A percentile compares a stretch with the other conserved stretches of the same genome.
phyloP scores from a whole-genome alignment of 1,140 invertebrate species.

The Marisa cornuarietis region DNA sequence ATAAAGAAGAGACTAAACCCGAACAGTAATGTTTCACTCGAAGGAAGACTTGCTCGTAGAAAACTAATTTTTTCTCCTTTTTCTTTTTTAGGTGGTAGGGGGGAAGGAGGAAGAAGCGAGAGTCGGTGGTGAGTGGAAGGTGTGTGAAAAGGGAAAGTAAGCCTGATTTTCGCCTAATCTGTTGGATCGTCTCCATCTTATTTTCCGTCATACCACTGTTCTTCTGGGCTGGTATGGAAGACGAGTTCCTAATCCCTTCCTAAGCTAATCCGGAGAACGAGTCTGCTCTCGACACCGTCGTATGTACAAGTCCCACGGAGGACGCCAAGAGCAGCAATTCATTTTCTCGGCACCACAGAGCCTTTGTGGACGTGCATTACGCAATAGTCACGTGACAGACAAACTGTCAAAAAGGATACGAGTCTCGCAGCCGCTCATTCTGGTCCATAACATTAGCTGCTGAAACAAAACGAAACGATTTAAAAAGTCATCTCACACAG shows the following conservation, averaged over 20 bases:
- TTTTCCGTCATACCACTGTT: too few relatives aligned
- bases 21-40: too few relatives aligned
- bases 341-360: background rate
- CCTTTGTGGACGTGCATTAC: background rate
- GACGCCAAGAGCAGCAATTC: background rate
- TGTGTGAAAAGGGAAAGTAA: background rate
- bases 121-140: background rate
- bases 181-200: too few relatives aligned
- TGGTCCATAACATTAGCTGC: conserved; percentile 64
- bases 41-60: too few relatives aligned
- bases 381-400: background rate
- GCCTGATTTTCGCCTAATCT: too few relatives aligned
- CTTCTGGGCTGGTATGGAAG: too few relatives aligned
- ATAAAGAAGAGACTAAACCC: too few relatives aligned
- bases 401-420: conserved; percentile 55
- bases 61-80: too few relatives aligned
- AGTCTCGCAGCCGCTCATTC: conserved; percentile 67
- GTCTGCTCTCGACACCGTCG: background rate
- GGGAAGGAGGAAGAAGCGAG: background rate
- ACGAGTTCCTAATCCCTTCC: too few relatives aligned
- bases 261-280: too few relatives aligned
- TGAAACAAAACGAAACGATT: conserved; percentile 29
- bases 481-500: too few relatives aligned
- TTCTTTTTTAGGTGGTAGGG: background rate
- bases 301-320: background rate